Evolutionary conservation across 2,888 invertebrate genomes (phyloP).

Genomic region (Microctonus brassicae): DNA sequence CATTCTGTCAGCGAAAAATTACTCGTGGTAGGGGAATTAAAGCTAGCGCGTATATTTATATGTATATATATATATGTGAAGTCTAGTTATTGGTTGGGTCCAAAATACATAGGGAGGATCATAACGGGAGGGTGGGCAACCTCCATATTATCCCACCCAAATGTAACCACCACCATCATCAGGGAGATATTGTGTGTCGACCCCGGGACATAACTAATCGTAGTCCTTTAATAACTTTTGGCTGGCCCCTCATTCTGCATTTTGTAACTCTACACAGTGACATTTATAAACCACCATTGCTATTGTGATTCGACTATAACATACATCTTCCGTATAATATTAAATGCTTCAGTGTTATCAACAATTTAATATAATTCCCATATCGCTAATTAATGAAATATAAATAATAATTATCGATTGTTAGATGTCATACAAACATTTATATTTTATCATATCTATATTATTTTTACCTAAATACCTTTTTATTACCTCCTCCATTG

Average conservation of each 20-base stretch:
- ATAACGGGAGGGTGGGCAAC: slow-evolving; percentile 33
- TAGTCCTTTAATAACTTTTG: slow-evolving; percentile 60
- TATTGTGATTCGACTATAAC: slow-evolving; percentile 66
- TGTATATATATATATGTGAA: background rate
- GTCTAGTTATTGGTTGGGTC: background rate
- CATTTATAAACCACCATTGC: slow-evolving; percentile 53
- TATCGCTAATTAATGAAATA: background rate
- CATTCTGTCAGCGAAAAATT: slow-evolving; percentile 59
- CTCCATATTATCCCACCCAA: too few relatives aligned
- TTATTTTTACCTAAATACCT: too few relatives aligned
- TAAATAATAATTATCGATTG: background rate
- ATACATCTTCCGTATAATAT: slow-evolving; percentile 63
- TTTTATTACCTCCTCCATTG: too few relatives aligned
- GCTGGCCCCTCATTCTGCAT: slow-evolving; percentile 38
- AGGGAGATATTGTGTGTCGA: slow-evolving; percentile 34
- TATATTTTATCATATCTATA: too few relatives aligned
- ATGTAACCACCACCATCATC: slow-evolving; percentile 35
- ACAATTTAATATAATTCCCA: background rate
- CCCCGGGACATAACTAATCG: slow-evolving; percentile 64
- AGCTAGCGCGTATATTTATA: slow-evolving; percentile 28
- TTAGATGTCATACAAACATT: background rate
- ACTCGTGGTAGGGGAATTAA: slow-evolving; percentile 21
- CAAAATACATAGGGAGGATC: slow-evolving; percentile 15
- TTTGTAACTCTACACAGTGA: slow-evolving; percentile 29
- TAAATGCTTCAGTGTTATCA: slow-evolving; percentile 51